Evolutionary conservation across 2,113 vertebrate genomes (phyloP).

Genomic region (Hoplias malabaricus): DNA sequence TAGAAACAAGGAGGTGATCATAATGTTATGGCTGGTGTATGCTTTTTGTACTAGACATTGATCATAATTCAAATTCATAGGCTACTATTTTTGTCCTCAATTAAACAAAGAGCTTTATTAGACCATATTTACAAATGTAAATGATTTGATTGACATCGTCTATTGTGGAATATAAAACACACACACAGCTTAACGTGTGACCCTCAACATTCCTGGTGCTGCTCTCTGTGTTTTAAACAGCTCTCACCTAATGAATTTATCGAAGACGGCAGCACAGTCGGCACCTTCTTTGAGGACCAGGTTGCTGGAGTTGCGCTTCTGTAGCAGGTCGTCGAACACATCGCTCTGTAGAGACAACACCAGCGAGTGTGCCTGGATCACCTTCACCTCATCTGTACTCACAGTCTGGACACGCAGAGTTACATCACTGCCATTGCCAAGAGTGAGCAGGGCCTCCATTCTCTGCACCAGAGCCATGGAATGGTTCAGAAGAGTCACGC

Average conservation of each 20-base stretch:
- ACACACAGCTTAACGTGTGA: no score
- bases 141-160: no score
- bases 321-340: constrained; percentile 76
- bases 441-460: constrained; percentile 76
- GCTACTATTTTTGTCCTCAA: no score
- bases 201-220: no score
- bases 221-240: background rate
- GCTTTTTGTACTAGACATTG: no score
- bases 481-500: constrained; percentile 83
- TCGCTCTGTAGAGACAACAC: constrained; percentile 82
- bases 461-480: constrained; percentile 85
- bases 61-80: no score
- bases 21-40: no score
- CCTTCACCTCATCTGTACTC: constrained; percentile 77
- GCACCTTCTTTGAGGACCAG: constrained; percentile 69
- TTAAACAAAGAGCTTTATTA: no score
- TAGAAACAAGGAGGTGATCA: no score
- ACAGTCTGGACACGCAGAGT: constrained; percentile 73
- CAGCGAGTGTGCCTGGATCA: constrained; percentile 80
- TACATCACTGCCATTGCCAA: constrained; percentile 78
- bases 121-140: no score
- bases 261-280: constrained; percentile 75
- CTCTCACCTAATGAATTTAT: constrained; percentile 81
- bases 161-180: no score
- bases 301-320: constrained; percentile 68